Percentiles rank a stretch among this genome's conserved stretches.
Conservation (phyloP, 1,140 invertebrate species). For the Bombus confusus region DNA sequence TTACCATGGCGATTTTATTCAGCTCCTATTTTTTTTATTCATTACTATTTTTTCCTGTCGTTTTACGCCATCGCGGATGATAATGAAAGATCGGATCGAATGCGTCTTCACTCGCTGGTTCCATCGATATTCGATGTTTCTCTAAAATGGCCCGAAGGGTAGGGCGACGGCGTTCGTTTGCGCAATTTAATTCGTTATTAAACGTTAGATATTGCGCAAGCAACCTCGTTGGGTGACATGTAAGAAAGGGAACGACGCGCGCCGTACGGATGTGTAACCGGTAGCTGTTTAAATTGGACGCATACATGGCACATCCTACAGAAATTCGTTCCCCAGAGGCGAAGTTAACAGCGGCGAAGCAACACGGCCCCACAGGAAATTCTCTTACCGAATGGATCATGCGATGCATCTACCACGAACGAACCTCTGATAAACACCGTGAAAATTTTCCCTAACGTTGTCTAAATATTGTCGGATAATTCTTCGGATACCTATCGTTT, state of each 20-base stretch:
- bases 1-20: slow-evolving; percentile 1
- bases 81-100: not conserved
- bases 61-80: not conserved
- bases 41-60: not conserved
- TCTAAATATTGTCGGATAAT: not conserved
- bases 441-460: not conserved
- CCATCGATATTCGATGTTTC: not conserved
- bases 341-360: not conserved
- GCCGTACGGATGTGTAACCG: not conserved
- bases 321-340: slow-evolving; percentile 12
- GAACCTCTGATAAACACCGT: not conserved
- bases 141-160: not conserved
- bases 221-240: not conserved
- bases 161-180: not conserved
- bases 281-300: slow-evolving; percentile 27
- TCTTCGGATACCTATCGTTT: no score
- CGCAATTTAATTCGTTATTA: not conserved
- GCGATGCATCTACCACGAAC: no score
- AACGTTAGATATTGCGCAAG: not conserved
- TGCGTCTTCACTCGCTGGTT: not conserved
- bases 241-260: not conserved
- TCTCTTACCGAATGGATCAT: slow-evolving; percentile 26
- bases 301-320: not conserved
- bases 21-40: no score
- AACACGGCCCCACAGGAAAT: slow-evolving; percentile 16